Evolutionary conservation across 2,113 vertebrate species (phyloP).

Genomic region (Acrocephalus arundinaceus): DNA sequence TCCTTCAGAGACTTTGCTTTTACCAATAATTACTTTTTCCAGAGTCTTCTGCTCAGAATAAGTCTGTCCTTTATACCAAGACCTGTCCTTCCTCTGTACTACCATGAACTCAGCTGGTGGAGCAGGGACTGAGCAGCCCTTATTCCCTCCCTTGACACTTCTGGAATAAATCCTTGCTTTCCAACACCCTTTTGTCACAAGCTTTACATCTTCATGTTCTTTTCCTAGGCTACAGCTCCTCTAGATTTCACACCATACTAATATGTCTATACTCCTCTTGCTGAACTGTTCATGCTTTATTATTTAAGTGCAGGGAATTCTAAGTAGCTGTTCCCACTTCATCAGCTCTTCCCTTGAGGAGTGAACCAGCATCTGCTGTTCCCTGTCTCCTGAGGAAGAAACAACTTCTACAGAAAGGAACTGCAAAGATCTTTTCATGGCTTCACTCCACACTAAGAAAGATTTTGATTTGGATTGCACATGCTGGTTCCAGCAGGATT

Average conservation of each 20-base stretch:
- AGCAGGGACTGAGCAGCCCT: not conserved
- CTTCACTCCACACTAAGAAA: not conserved
- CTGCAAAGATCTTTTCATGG: not conserved
- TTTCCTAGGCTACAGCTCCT: not conserved
- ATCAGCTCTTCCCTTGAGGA: not conserved
- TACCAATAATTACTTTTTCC: not conserved
- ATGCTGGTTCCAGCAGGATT: not conserved
- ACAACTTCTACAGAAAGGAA: not conserved
- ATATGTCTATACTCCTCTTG: not conserved
- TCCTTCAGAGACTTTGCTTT: not conserved
- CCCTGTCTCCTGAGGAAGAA: not conserved
- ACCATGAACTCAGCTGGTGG: not conserved
- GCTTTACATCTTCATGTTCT: not conserved
- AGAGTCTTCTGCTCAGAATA: not conserved
- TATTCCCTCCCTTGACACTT: not conserved
- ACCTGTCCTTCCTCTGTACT: not conserved
- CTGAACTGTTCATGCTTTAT: not conserved
- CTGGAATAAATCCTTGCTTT: not conserved
- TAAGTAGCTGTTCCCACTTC: constrained; percentile 28
- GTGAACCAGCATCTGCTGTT: not conserved
- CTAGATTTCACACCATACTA: not conserved
- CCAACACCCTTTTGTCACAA: not conserved
- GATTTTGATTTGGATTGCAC: not conserved
- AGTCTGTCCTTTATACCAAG: not conserved
- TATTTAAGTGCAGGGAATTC: constrained; percentile 2